These are phyloP conservation scores for Trichechus manatus DNA, from an alignment of 2,113 vertebrate genomes.

Conservation along the genomic window DNA sequence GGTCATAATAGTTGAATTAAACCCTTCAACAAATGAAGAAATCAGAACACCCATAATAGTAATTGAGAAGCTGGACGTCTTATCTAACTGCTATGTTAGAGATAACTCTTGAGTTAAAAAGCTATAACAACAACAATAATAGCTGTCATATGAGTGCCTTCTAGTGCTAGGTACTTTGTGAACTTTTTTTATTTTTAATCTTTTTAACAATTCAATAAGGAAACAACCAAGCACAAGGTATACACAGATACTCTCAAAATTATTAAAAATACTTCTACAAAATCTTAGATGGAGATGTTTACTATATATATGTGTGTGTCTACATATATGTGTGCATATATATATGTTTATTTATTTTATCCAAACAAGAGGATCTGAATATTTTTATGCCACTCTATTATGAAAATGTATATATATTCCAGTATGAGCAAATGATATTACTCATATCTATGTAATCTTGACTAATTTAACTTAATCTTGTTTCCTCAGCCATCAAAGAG, in stretches of 20 bases:
- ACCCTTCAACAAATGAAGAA: slow-evolving; percentile 16
- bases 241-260: not conserved
- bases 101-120: not conserved
- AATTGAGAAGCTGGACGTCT: not conserved
- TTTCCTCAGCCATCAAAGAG: slow-evolving; percentile 43
- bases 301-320: not conserved
- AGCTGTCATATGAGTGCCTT: not conserved
- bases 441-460: not conserved
- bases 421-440: not conserved
- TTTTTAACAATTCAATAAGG: not conserved
- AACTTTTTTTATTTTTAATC: not conserved
- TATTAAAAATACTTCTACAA: slow-evolving; percentile 57
- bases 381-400: slow-evolving; percentile 1
- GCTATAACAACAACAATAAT: not conserved
- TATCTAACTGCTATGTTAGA: not conserved
- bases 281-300: not conserved
- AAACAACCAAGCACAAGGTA: not conserved
- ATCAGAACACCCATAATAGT: not conserved
- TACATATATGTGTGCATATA: no score
- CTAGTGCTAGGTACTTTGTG: not conserved
- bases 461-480: slow-evolving; percentile 16
- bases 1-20: not conserved
- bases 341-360: not conserved
- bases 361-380: not conserved
- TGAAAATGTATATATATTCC: not conserved